phyloP scores from a whole-genome alignment of 2,113 vertebrate genomes.

The Corythornis madagascariensis region DNA sequence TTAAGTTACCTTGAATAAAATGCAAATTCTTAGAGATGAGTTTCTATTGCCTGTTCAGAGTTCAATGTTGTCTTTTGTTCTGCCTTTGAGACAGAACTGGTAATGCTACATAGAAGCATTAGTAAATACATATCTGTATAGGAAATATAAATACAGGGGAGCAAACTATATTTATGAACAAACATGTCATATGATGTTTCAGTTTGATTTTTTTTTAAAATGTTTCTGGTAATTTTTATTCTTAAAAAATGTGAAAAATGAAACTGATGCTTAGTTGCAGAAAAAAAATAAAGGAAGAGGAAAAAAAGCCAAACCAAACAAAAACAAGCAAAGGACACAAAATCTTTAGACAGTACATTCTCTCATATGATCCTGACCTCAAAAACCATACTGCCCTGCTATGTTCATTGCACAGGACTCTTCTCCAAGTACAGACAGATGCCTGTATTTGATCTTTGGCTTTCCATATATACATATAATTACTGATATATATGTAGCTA shows the following conservation, averaged over 20 bases:
- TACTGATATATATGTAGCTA: not conserved
- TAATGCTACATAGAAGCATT: not conserved
- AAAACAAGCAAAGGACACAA: accelerated
- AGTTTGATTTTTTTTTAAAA: not conserved
- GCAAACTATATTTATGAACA: not conserved
- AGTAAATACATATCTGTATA: not conserved
- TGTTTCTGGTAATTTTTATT: not conserved
- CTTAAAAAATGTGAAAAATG: not conserved
- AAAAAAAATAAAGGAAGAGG: accelerated
- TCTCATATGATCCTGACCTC: not conserved
- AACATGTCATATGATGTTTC: not conserved
- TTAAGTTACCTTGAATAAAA: not conserved
- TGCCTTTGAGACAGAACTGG: not conserved
- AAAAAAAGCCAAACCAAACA: accelerated
- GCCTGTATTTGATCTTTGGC: not conserved
- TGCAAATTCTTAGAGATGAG: not conserved
- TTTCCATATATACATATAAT: not conserved
- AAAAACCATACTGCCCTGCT: not conserved
- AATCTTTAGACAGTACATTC: not conserved
- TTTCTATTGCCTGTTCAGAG: not conserved
- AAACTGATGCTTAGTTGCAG: not conserved
- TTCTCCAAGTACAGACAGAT: not conserved
- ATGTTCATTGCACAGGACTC: not conserved
- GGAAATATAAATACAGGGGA: not conserved
- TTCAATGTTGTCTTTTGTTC: not conserved